Conservation (phyloP, 1,140 invertebrate genomes). For the Zaprionus ornatus region DNA sequence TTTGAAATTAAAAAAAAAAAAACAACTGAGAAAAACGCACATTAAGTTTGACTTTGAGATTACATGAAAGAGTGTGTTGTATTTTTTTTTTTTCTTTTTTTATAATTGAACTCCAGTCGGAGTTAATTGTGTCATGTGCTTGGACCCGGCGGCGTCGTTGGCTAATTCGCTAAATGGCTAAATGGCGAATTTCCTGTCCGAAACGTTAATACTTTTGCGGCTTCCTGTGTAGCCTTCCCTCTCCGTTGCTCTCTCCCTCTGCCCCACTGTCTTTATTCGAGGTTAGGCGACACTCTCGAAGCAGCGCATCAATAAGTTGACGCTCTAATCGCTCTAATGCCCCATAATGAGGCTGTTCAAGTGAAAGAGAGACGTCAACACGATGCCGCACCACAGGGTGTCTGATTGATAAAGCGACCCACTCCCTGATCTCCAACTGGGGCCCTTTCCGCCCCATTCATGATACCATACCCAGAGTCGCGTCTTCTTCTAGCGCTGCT, state of each 20-base stretch:
- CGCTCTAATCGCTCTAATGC: constrained; percentile 71
- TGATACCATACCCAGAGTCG: constrained; percentile 1
- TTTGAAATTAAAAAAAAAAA: constrained; percentile 44
- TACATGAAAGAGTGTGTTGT: constrained; percentile 48
- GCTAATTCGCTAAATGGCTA: constrained; percentile 67
- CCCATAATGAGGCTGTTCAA: constrained; percentile 76
- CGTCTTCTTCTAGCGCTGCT: neutral
- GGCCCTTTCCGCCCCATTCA: constrained; percentile 32
- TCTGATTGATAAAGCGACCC: constrained; percentile 68
- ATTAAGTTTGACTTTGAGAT: constrained; percentile 72
- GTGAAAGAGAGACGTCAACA: constrained; percentile 79
- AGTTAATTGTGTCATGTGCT: constrained; percentile 68
- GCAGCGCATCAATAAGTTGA: constrained; percentile 32
- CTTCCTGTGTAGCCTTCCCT: constrained; percentile 50
- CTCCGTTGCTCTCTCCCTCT: neutral
- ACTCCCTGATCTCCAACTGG: neutral
- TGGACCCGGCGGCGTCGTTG: neutral
- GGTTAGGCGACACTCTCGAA: constrained; percentile 60
- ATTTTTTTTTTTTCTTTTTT: constrained; percentile 1
- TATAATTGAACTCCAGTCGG: constrained; percentile 53
- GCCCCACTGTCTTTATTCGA: too few species aligned
- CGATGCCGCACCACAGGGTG: constrained; percentile 69
- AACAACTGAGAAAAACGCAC: constrained; percentile 27
- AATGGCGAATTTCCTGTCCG: constrained; percentile 67
- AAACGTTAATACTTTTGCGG: neutral